These are phyloP conservation scores for Xestia xanthographa DNA, from an alignment of 2,888 invertebrate species.

Conservation along the genomic window DNA sequence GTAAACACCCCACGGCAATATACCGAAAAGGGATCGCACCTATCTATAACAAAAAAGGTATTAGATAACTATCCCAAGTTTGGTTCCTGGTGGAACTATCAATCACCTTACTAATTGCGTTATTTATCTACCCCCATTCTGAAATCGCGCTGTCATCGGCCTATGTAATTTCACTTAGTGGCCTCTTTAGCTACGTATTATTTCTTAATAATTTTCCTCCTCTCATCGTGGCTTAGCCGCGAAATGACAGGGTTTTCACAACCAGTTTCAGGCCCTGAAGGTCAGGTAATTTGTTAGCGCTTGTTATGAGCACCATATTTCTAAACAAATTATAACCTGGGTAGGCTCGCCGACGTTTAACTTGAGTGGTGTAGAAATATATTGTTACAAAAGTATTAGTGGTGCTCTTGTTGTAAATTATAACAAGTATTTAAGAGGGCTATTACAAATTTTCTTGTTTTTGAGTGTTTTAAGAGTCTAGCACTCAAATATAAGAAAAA, in stretches of 20 bases:
- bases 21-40: slow-evolving; percentile 68
- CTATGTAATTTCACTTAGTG: slow-evolving; percentile 87
- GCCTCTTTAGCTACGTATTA: slow-evolving; percentile 78
- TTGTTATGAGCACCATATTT: slow-evolving; percentile 33
- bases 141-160: slow-evolving; percentile 84
- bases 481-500: no score
- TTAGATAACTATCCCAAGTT: slow-evolving; percentile 68
- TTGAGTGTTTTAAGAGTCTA: no score
- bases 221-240: slow-evolving; percentile 71
- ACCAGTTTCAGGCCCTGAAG: slow-evolving; percentile 36
- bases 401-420: slow-evolving; percentile 43
- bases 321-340: slow-evolving; percentile 25
- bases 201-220: slow-evolving; percentile 78
- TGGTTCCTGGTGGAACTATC: slow-evolving; percentile 78
- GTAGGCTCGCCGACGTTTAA: slow-evolving; percentile 20
- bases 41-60: slow-evolving; percentile 71
- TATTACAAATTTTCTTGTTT: no score
- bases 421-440: slow-evolving; percentile 34
- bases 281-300: slow-evolving; percentile 24
- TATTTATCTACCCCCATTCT: slow-evolving; percentile 84
- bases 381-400: slow-evolving; percentile 42
- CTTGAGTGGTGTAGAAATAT: slow-evolving; percentile 19
- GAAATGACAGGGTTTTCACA: slow-evolving; percentile 68
- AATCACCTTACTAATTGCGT: slow-evolving; percentile 86
- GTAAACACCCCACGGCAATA: slow-evolving; percentile 64